A percentile compares a stretch with the other conserved stretches of the same genome.
These are phyloP conservation scores for Tillus elongatus DNA, from an alignment of 2,888 invertebrate species.

Conservation along the genomic window DNA sequence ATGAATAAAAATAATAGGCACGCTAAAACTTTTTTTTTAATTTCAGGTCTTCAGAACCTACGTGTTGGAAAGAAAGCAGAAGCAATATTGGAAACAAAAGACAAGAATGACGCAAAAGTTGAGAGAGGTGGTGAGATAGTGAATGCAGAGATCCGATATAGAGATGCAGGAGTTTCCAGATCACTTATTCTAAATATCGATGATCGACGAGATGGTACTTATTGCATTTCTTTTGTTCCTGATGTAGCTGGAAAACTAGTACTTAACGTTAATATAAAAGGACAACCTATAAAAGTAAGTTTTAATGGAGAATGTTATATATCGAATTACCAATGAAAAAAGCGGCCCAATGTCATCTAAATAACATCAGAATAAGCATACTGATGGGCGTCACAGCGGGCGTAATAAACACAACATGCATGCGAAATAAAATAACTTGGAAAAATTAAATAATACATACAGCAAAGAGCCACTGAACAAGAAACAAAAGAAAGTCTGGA, in stretches of 20 bases:
- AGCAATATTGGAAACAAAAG: conserved; percentile 51
- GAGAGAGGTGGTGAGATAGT: conserved; percentile 60
- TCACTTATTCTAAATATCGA: conserved; percentile 45
- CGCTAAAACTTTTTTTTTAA: background rate
- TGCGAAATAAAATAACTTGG: too few relatives aligned
- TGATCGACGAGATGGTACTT: conserved; percentile 58
- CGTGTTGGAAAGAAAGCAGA: conserved; percentile 55
- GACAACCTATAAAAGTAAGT: conserved; percentile 55
- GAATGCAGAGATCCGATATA: conserved; percentile 47
- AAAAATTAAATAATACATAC: too few relatives aligned
- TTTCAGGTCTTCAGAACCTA: conserved; percentile 48
- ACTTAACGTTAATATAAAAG: conserved; percentile 53
- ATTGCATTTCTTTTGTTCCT: conserved; percentile 52
- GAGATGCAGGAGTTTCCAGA: conserved; percentile 42
- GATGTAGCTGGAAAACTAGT: conserved; percentile 55
- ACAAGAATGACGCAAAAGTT: conserved; percentile 52
- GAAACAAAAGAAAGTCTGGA: too few relatives aligned
- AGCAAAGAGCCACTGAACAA: too few relatives aligned
- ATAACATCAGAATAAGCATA: too few relatives aligned
- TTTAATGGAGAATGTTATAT: background rate
- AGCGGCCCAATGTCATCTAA: too few relatives aligned
- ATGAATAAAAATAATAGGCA: too few relatives aligned
- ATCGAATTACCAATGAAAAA: background rate
- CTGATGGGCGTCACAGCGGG: too few relatives aligned
- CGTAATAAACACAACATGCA: too few relatives aligned